phyloP scores from a whole-genome alignment of 2,888 invertebrate species.

The Lymantria monacha region DNA sequence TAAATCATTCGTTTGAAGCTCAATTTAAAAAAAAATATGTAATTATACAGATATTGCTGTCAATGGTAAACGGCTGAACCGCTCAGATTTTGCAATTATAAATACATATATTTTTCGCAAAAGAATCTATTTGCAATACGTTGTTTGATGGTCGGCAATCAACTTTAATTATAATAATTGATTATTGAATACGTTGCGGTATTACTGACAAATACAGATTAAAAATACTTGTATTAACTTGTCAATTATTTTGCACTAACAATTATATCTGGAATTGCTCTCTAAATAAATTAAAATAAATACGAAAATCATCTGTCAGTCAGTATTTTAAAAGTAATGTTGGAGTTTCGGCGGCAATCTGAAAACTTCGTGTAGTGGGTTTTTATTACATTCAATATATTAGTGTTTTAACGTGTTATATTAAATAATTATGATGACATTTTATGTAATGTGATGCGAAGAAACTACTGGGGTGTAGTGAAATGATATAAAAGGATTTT shows the following conservation, averaged over 20 bases:
- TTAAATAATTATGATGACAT: too few species aligned
- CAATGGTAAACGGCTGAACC: constrained; percentile 11
- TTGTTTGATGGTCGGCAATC: constrained; percentile 40
- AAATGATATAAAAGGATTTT: too few species aligned
- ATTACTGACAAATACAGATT: constrained; percentile 27
- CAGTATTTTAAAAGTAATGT: too few species aligned
- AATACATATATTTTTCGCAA: constrained; percentile 11
- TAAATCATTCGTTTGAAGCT: too few species aligned
- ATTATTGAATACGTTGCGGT: constrained; percentile 39
- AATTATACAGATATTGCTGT: background rate
- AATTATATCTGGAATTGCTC: background rate
- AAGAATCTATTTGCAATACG: constrained; percentile 35
- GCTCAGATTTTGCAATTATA: constrained; percentile 30
- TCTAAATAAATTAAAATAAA: background rate
- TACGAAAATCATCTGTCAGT: too few species aligned
- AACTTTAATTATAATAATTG: constrained; percentile 49
- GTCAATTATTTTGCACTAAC: constrained; percentile 8
- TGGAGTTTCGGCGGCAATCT: too few species aligned
- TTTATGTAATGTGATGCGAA: too few species aligned
- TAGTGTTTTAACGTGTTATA: too few species aligned
- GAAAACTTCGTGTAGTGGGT: too few species aligned
- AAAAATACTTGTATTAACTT: constrained; percentile 28
- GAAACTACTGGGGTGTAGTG: too few species aligned
- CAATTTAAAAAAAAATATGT: too few species aligned
- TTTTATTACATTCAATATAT: too few species aligned